Conservation (phyloP, 2,888 invertebrate genomes). For the Lysandra coridon region DNA sequence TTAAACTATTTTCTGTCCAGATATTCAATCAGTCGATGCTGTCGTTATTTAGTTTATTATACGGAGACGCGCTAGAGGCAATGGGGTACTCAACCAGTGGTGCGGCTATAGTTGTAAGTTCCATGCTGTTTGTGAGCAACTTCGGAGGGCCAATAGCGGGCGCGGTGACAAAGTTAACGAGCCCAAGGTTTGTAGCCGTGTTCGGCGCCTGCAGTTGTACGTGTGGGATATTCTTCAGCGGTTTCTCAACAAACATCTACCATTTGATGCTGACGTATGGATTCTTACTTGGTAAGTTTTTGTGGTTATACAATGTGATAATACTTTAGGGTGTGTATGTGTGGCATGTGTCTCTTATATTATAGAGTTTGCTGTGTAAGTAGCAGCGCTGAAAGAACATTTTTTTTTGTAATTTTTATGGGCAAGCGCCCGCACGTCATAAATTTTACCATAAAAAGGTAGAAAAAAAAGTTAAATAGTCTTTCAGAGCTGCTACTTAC, state of each 20-base stretch:
- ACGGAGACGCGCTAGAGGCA: constrained; percentile 82
- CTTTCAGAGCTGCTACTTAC: too few species aligned
- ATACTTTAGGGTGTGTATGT: too few species aligned
- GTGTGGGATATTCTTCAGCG: constrained; percentile 69
- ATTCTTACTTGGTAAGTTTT: constrained; percentile 60
- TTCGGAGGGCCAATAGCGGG: constrained; percentile 86
- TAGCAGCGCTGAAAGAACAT: too few species aligned
- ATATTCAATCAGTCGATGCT: constrained; percentile 86
- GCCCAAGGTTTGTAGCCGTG: constrained; percentile 69
- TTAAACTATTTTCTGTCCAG: constrained; percentile 53
- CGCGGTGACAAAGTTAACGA: constrained; percentile 79
- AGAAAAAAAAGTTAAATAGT: too few species aligned
- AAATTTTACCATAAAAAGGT: too few species aligned
- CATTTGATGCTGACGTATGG: constrained; percentile 74
- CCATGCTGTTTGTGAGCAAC: constrained; percentile 83
- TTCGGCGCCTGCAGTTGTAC: constrained; percentile 65
- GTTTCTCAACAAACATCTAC: constrained; percentile 66
- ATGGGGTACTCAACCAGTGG: constrained; percentile 84
- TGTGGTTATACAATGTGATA: too few species aligned
- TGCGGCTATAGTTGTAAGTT: constrained; percentile 84
- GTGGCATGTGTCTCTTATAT: too few species aligned
- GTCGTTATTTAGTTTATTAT: constrained; percentile 85
- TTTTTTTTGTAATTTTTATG: too few species aligned
- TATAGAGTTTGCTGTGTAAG: too few species aligned
- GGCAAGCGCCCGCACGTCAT: too few species aligned